Evolutionary conservation across 1,140 invertebrate species (phyloP).

Genomic region (Drosophila virilis): DNA sequence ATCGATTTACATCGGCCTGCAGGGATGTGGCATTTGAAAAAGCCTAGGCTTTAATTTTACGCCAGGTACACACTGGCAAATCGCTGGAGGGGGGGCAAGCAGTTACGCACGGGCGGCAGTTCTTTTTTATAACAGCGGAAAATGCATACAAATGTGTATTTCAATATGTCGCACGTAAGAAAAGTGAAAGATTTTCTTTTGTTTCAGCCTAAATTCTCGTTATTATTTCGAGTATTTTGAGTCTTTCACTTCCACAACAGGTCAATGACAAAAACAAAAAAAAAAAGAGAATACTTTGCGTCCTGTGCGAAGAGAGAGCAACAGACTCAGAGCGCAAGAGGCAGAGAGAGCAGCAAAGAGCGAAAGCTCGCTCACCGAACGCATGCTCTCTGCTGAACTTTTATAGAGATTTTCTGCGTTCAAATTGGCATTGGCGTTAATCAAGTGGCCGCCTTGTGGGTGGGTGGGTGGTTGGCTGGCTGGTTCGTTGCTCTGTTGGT

Average conservation of each 20-base stretch:
- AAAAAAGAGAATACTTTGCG: conserved; percentile 39
- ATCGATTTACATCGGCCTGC: conserved; percentile 48
- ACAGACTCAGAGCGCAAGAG: conserved; percentile 17
- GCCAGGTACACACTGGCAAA: conserved; percentile 36
- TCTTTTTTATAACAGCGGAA: neutral
- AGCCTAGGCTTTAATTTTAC: conserved; percentile 38
- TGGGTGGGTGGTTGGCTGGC: conserved; percentile 36
- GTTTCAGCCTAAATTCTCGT: neutral
- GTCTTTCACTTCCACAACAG: conserved; percentile 60
- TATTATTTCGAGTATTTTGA: conserved; percentile 24
- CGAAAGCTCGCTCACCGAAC: conserved; percentile 67
- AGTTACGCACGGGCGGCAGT: neutral
- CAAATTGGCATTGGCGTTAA: conserved; percentile 79
- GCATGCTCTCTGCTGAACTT: conserved; percentile 68
- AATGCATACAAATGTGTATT: neutral
- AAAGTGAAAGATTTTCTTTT: neutral
- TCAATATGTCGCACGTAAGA: neutral
- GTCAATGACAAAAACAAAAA: conserved; percentile 79
- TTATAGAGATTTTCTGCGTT: conserved; percentile 77
- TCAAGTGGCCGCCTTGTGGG: conserved; percentile 61
- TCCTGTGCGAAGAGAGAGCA: conserved; percentile 45
- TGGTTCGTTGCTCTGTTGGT: conserved; percentile 35
- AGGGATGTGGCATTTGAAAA: conserved; percentile 30
- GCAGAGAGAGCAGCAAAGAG: neutral
- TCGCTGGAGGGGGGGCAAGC: conserved; percentile 4